These are phyloP conservation scores for Cyphomyrmex costatus DNA, from an alignment of 1,140 invertebrate genomes.

Conservation along the genomic window DNA sequence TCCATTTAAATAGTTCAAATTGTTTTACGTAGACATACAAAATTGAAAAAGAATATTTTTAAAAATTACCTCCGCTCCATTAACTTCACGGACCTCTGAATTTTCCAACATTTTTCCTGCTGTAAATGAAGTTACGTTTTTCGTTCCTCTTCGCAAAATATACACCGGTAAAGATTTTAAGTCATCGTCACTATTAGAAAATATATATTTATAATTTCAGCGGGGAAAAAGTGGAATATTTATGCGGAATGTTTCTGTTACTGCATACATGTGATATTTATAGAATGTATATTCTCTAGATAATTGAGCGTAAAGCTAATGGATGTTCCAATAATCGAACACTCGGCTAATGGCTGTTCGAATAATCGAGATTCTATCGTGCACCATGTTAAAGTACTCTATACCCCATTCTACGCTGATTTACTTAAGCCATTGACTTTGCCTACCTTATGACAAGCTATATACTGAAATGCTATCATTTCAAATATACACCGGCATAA, in stretches of 20 bases:
- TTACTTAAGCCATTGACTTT: conserved; percentile 54
- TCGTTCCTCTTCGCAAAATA: background rate
- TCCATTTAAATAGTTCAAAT: conserved; percentile 21
- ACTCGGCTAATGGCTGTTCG: conserved; percentile 42
- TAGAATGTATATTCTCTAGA: conserved; percentile 9
- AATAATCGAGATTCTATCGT: conserved; percentile 57
- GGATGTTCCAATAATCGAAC: conserved; percentile 58
- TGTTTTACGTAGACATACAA: background rate
- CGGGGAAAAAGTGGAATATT: conserved; percentile 9
- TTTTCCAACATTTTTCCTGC: background rate
- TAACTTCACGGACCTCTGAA: background rate
- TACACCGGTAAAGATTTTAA: conserved; percentile 10
- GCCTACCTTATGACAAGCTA: conserved; percentile 9
- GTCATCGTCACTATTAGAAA: conserved; percentile 6
- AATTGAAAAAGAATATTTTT: conserved; percentile 20
- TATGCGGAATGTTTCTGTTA: conserved; percentile 28
- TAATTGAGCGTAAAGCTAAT: conserved; percentile 54
- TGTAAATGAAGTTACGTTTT: background rate
- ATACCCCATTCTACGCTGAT: conserved; percentile 34
- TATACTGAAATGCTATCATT: conserved; percentile 40
- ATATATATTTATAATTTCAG: conserved; percentile 23
- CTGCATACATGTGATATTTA: conserved; percentile 19
- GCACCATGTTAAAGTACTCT: conserved; percentile 48
- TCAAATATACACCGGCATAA: background rate
- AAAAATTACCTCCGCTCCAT: conserved; percentile 6